These are phyloP conservation scores for Leptarthrus brevirostris DNA, from an alignment of 2,888 invertebrate species.

Conservation along the genomic window DNA sequence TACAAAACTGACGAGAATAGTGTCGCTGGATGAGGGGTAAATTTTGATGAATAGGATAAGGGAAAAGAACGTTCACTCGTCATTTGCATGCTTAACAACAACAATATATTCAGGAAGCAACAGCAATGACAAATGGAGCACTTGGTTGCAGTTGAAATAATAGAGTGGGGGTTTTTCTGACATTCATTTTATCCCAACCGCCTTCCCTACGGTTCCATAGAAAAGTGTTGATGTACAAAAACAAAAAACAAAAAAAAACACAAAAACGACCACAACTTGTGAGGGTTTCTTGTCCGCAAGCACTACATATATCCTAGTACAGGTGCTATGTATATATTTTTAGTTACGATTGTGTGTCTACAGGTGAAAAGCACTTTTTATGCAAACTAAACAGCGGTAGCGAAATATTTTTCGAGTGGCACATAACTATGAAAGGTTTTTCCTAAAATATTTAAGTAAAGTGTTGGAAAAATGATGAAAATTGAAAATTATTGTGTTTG, in stretches of 20 bases:
- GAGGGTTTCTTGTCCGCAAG: conserved; percentile 4
- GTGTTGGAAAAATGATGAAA: conserved; percentile 27
- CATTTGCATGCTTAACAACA: conserved; percentile 33
- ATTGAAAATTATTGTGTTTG: conserved; percentile 31
- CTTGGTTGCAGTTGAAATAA: conserved; percentile 36
- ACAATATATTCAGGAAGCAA: conserved; percentile 29
- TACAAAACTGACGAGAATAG: background rate
- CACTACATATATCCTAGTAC: conserved; percentile 11
- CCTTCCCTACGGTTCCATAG: conserved; percentile 3
- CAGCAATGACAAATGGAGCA: conserved; percentile 32
- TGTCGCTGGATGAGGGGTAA: background rate
- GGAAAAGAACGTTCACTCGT: conserved; percentile 19
- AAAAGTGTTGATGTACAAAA: conserved; percentile 1
- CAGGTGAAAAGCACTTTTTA: conserved; percentile 26
- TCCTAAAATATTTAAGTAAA: conserved; percentile 29
- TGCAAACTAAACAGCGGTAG: conserved; percentile 29
- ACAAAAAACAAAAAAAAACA: background rate
- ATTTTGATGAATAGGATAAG: conserved; percentile 35
- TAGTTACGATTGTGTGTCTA: background rate
- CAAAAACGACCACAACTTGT: background rate
- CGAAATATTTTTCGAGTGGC: conserved; percentile 34
- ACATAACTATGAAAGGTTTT: conserved; percentile 25
- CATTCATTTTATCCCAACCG: conserved; percentile 4
- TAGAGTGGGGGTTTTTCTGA: conserved; percentile 19
- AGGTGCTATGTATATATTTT: background rate